These are phyloP conservation scores for Corythornis vintsioides DNA, from an alignment of 2,113 vertebrate genomes.

Conservation along the genomic window DNA sequence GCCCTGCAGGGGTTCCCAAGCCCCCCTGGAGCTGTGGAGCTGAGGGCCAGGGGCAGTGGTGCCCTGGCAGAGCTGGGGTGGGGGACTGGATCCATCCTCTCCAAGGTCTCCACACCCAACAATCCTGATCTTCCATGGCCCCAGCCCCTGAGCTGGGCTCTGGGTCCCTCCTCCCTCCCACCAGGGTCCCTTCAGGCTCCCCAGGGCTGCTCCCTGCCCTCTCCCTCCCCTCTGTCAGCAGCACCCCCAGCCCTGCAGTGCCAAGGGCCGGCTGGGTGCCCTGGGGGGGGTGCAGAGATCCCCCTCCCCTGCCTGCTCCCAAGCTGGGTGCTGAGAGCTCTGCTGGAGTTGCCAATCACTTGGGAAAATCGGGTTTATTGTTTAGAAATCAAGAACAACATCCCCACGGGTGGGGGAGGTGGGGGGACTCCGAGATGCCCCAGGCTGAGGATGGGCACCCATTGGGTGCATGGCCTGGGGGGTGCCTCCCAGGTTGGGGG, in stretches of 20 bases:
- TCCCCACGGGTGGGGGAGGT: fast-evolving
- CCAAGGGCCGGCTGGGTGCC: fast-evolving
- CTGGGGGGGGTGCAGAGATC: not conserved
- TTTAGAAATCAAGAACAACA: not conserved
- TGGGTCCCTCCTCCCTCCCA: not conserved
- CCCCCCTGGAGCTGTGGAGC: not conserved
- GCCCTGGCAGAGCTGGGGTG: not conserved
- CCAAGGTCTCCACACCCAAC: not conserved
- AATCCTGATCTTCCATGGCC: not conserved
- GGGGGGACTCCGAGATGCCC: not conserved
- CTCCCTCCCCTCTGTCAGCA: not conserved
- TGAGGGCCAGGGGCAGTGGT: not conserved
- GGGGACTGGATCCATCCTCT: not conserved
- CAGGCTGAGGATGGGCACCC: not conserved
- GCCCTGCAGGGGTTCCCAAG: not conserved
- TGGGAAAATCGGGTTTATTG: constrained; percentile 26
- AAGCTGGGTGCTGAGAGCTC: not conserved
- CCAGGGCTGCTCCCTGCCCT: not conserved
- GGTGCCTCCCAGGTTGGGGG: not conserved
- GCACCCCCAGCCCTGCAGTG: not conserved
- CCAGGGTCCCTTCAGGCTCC: not conserved
- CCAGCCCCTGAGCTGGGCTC: not conserved
- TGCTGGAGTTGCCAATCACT: not conserved
- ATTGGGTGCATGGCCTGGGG: not conserved
- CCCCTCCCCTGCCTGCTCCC: not conserved